Base-by-base conservation (phyloP, 2,797 vertebrate genomes). In the Mormyrops boulengeri region DNA sequence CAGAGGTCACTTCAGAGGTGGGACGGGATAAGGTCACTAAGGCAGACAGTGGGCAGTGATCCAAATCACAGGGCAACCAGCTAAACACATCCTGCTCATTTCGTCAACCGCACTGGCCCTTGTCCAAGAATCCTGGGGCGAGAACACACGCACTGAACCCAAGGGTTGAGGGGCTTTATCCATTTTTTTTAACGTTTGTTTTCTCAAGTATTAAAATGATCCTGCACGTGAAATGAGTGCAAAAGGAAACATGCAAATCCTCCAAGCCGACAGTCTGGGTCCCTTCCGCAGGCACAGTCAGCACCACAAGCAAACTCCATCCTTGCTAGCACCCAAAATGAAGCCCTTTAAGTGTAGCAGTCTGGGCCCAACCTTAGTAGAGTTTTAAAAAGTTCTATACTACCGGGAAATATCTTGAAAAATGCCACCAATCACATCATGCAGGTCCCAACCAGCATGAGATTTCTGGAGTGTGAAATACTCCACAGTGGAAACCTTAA, bases 131-230 rank as follows among this genome's bases (percentile, higher is more conserved):
- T 44, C 73, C 73, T 19, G 38, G 14, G 8, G 38, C 2, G 17
- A 80, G 73, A 80, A 17, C 34, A 44, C 34, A 44, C 73, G 19
- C 73, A 44, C 73, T 4, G 14, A 44, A 80, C 73, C 17, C 38
- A 19, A 44, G 1, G 73, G 17, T 19, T 41, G 73, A 3, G 38
- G 38, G 6, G 38, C 5, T 77, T 41, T 38, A 19, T 80, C 6
- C 5, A 2, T 19, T 80, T 41, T 69, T 80, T 80, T 80, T 19
- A 8, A 80, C 14, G 14, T 80, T 80, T 80, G 73, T 80, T 80
- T 80, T 80, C 73, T 80, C 73, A 34, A 14, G 38, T 80, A n/a
- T 80, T 80, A 80, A 80, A 80, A 80, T 80, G 34, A 80, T 80
- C 44, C 44, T 84, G 44, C 80, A 50, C n/a, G 7, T 47, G 44